Base-by-base conservation (phyloP, 2,797 vertebrate genomes). In the Oophaga sylvatica region DNA sequence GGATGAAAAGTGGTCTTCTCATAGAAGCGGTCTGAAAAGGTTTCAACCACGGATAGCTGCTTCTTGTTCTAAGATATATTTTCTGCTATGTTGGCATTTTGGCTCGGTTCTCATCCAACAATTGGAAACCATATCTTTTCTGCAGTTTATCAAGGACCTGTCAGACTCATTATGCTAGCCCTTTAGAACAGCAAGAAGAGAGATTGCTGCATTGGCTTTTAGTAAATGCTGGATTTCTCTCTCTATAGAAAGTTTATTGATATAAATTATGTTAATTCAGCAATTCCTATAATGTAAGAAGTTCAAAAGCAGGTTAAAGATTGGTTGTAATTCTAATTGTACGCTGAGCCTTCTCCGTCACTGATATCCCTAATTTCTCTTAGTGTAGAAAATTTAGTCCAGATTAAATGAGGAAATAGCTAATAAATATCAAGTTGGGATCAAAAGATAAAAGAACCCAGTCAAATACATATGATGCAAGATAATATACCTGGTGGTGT, bases 401-500 rank as follows among this genome's bases (percentile, higher is more conserved):
- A 75, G 41, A 45, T 41, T 0, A 10, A 7, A 20, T 15, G 57
- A 4, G 57, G 3, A 17, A 59, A 59, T 11, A 65, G 8, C 22
- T 65, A 10, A 12, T 65, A 26, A 11, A 12, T n/a, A 26, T 65
- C 63, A 65, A 11, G 11, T 59, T 15, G 12, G 57, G 57, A 31
- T 1, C 16, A 15, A 31, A 5, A 31, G 15, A 17, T 56, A 13
- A 77, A 15, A 77, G 26, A 56, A 57, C 22, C n/a, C 12, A 77
- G 56, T 26, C 22, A 57, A 53, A n/a, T 13, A 45, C 4, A n/a
- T 13, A 45, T 5, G 15, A 48, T 22, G 11, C 12, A 56, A 26
- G 15, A 53, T 10, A 53, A 31, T 79, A 90, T 87, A 99, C 98
- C 98, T 96, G 98, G 98, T 90, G 97, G 96, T 80, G 96, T 96